A percentile compares a stretch with the other conserved stretches of the same genome.
These are phyloP conservation scores for Champsocephalus gunnari DNA, from an alignment of 2,797 vertebrate genomes.

Conservation along the genomic window DNA sequence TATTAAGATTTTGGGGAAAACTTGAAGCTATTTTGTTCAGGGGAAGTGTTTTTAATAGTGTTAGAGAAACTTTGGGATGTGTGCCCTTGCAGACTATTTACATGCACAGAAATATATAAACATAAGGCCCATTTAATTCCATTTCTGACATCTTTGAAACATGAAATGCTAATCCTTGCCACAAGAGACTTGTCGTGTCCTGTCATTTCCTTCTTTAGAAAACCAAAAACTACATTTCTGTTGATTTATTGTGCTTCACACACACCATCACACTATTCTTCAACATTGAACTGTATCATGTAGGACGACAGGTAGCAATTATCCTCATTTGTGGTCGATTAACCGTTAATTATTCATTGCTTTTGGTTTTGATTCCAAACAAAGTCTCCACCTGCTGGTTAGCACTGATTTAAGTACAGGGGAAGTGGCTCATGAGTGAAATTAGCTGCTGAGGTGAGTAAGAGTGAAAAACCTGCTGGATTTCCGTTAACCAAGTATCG, in stretches of 20 bases:
- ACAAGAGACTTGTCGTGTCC: background rate
- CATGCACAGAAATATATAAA: too few relatives aligned
- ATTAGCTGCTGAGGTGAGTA: background rate
- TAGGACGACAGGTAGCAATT: background rate
- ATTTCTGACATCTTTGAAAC: too few relatives aligned
- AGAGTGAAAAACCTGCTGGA: background rate
- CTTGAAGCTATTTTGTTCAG: too few relatives aligned
- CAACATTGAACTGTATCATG: background rate
- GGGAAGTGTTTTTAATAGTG: too few relatives aligned
- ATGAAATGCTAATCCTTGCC: background rate
- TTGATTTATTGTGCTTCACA: too few relatives aligned
- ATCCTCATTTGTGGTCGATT: background rate
- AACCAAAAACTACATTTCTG: too few relatives aligned
- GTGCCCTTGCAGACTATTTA: too few relatives aligned
- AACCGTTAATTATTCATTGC: background rate
- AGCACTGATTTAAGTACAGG: constrained; percentile 1
- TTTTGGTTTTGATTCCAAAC: background rate
- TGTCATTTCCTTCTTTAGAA: background rate
- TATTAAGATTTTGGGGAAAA: background rate
- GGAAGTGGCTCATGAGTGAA: background rate
- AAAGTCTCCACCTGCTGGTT: constrained; percentile 1
- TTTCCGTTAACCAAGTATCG: background rate
- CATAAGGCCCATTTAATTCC: too few relatives aligned
- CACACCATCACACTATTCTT: background rate
- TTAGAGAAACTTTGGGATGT: too few relatives aligned